Conservation (phyloP, 2,888 invertebrate species). For the Drosophila parthenogenetica region DNA sequence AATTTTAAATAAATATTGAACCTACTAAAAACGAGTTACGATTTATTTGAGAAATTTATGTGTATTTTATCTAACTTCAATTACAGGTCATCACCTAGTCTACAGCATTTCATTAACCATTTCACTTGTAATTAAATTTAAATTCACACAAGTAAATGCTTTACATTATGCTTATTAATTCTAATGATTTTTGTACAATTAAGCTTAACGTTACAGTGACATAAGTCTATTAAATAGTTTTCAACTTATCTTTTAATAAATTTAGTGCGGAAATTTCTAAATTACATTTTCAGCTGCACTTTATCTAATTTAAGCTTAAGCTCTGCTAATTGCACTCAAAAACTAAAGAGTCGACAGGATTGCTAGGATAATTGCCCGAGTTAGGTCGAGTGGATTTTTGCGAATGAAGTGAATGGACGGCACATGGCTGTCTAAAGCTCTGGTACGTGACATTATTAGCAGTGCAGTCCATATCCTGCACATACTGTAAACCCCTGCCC, state of each 20-base stretch:
- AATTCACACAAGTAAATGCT: slow-evolving; percentile 6
- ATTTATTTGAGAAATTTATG: too few species aligned
- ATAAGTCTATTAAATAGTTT: slow-evolving; percentile 4
- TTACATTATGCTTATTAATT: slow-evolving; percentile 1
- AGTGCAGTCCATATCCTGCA: slow-evolving; percentile 63
- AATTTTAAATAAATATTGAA: too few species aligned
- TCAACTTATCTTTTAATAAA: background rate
- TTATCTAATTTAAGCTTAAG: slow-evolving; percentile 9
- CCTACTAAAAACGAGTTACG: too few species aligned
- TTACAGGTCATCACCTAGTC: background rate
- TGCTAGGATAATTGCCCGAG: slow-evolving; percentile 50
- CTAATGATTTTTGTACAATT: slow-evolving; percentile 2
- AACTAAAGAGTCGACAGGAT: slow-evolving; percentile 13
- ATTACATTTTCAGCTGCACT: background rate
- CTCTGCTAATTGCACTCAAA: slow-evolving; percentile 37
- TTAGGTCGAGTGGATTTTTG: slow-evolving; percentile 15
- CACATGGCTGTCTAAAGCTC: slow-evolving; percentile 74
- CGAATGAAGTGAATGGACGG: slow-evolving; percentile 36
- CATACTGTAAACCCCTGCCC: slow-evolving; percentile 15
- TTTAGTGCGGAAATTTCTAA: background rate
- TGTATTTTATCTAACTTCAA: background rate
- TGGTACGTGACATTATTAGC: slow-evolving; percentile 77
- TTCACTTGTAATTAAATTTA: slow-evolving; percentile 33
- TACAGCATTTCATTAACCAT: too few species aligned
- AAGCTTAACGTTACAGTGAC: background rate